Base-by-base conservation (phyloP, 2,888 invertebrate species). In the Cheilosia vernalis region DNA sequence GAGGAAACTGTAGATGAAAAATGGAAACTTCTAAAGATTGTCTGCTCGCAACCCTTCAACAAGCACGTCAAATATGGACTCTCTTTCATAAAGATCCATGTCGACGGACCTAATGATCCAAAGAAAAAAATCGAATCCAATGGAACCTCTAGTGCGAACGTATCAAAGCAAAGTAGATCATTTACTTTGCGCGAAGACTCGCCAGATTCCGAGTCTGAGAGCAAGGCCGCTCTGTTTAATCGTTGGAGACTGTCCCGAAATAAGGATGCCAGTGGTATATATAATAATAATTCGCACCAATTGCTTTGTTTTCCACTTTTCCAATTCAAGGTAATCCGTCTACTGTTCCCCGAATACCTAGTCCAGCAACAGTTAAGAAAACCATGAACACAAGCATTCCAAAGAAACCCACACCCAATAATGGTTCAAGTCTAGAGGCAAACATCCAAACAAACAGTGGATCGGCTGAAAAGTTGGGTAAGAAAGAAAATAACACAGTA, bases 21-120 rank as follows among this genome's bases (percentile, higher is more conserved):
- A 91, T 98, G 97, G 97, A 96, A 97, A 92, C 93, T 96, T 70
- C 91, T 98, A 24, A 96, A 97, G 90, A 92, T 98, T 56, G 94
- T 97, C 3, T 98, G 97, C 92, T 94, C 95, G 4, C 98, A 98
- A 92, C 97, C 97, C 0, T 98, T 97, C 91, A 97, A 97, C 90
- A 95, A 94, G 90, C 95, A 95, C 88, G 93, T 95, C 73, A 94
- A 95, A 91, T 98, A 95, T 91, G 98, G 98, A 0, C 90, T 98
- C 15, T 95, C 96, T 0, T 98, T 98, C 91, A 93, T 98, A 61
- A 96, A 95, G 89, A 91, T 97, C 72, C 93, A 94, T 85, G 93
- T 94, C 63, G 89, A 89, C 13, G 87, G 77, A 10, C 61, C 58
- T 60, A 73, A 21, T 83, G 88, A 77, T 74, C 87, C n/a, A 88